Conservation (phyloP, 2,888 invertebrate species). For the Heliconius sara region DNA sequence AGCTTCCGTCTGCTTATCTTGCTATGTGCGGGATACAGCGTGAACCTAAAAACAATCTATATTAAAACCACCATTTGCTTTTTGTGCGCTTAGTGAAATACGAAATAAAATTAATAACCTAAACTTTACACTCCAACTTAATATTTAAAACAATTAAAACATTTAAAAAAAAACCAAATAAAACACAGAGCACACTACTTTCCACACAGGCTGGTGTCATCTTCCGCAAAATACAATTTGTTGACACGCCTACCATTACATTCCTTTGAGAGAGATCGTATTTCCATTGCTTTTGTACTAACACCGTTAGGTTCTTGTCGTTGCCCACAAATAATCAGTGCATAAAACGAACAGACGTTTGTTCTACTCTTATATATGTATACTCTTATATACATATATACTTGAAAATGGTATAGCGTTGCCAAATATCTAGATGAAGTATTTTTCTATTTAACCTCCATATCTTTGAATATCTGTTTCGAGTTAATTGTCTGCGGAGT, state of each 20-base stretch:
- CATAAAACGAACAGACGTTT: conserved; percentile 70
- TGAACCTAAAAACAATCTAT: too few relatives aligned
- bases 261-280: conserved; percentile 47
- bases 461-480: conserved; percentile 39
- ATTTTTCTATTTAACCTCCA: conserved; percentile 41
- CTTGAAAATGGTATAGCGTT: conserved; percentile 56
- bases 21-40: too few relatives aligned
- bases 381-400: background rate
- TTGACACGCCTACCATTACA: conserved; percentile 39
- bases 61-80: too few relatives aligned
- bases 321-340: conserved; percentile 65
- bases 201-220: conserved; percentile 26
- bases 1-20: too few relatives aligned
- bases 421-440: conserved; percentile 49
- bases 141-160: too few relatives aligned
- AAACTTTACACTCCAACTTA: too few relatives aligned
- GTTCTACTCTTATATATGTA: conserved; percentile 49
- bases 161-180: background rate
- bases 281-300: conserved; percentile 58
- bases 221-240: conserved; percentile 38
- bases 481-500: conserved; percentile 44
- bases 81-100: too few relatives aligned
- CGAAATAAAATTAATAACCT: too few relatives aligned
- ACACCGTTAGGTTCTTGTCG: conserved; percentile 64
- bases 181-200: background rate